Conservation (phyloP, 2,888 invertebrate species). For the Cataglyphis cursor region DNA sequence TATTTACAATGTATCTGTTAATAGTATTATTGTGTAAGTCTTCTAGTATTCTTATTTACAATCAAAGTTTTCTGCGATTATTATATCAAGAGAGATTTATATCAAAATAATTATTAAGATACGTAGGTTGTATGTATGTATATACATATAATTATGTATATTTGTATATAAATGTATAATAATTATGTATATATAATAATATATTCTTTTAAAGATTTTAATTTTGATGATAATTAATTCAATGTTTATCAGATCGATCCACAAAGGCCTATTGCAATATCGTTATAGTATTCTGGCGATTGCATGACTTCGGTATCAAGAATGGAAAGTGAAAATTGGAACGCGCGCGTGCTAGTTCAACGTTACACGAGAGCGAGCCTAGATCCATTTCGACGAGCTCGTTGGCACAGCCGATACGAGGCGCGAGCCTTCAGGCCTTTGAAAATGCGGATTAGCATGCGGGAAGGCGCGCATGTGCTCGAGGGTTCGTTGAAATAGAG, state of each 20-base stretch:
- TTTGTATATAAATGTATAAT: neutral
- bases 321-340: constrained; percentile 85
- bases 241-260: neutral
- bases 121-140: too few relatives aligned
- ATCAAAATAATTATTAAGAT: neutral
- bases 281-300: neutral
- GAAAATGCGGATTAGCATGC: constrained; percentile 84
- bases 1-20: neutral
- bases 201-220: neutral
- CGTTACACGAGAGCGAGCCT: constrained; percentile 47
- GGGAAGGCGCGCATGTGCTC: constrained; percentile 63
- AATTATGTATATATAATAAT: neutral
- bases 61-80: too few relatives aligned
- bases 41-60: too few relatives aligned
- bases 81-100: neutral
- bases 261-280: neutral
- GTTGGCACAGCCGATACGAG: constrained; percentile 56
- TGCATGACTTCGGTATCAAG: constrained; percentile 36
- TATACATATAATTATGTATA: neutral
- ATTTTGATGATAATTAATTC: neutral
- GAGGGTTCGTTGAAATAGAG: constrained; percentile 78
- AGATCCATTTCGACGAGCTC: constrained; percentile 70
- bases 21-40: neutral
- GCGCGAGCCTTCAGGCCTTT: constrained; percentile 74
- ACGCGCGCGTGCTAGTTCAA: constrained; percentile 65